Evolutionary conservation across 23 tunicate species (phyloP).

Genomic region (Clavelina lepadiformis): DNA sequence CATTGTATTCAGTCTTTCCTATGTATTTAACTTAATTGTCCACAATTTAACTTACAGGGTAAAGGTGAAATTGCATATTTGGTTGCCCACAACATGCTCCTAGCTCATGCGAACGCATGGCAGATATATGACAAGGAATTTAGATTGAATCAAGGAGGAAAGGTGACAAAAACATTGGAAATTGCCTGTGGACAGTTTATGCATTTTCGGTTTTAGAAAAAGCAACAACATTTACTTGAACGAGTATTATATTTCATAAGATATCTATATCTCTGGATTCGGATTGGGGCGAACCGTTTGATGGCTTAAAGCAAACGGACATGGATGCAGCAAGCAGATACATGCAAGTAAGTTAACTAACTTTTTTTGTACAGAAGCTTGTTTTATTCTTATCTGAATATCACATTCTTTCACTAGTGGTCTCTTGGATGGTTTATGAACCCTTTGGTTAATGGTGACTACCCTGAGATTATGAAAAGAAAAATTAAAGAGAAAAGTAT

Average conservation of each 20-base stretch:
- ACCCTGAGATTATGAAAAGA: slow-evolving; percentile 61
- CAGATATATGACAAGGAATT: slow-evolving; percentile 53
- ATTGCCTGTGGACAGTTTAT: not conserved
- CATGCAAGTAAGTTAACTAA: slow-evolving; percentile 42
- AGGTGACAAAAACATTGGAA: slow-evolving; percentile 15
- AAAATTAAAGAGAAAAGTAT: slow-evolving; percentile 39
- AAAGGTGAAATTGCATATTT: slow-evolving; percentile 37
- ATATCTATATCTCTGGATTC: slow-evolving; percentile 66
- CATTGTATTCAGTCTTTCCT: too few relatives aligned
- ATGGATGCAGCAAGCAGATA: slow-evolving; percentile 75
- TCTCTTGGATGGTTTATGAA: slow-evolving; percentile 73
- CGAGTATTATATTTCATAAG: too few relatives aligned
- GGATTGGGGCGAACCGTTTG: slow-evolving; percentile 69
- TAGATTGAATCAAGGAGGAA: slow-evolving; percentile 38
- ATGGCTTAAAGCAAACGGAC: slow-evolving; percentile 43
- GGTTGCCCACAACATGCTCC: slow-evolving; percentile 76
- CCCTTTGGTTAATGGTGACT: slow-evolving; percentile 69
- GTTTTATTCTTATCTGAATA: not conserved
- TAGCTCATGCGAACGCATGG: slow-evolving; percentile 76
- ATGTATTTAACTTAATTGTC: too few relatives aligned
- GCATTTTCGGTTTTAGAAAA: not conserved
- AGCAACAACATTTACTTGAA: not conserved
- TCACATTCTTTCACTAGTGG: slow-evolving; percentile 34
- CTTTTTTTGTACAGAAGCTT: not conserved
- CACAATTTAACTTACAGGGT: too few relatives aligned